These are phyloP conservation scores for Miniopterus natalensis DNA, from an alignment of 2,113 vertebrate genomes.

Conservation along the genomic window DNA sequence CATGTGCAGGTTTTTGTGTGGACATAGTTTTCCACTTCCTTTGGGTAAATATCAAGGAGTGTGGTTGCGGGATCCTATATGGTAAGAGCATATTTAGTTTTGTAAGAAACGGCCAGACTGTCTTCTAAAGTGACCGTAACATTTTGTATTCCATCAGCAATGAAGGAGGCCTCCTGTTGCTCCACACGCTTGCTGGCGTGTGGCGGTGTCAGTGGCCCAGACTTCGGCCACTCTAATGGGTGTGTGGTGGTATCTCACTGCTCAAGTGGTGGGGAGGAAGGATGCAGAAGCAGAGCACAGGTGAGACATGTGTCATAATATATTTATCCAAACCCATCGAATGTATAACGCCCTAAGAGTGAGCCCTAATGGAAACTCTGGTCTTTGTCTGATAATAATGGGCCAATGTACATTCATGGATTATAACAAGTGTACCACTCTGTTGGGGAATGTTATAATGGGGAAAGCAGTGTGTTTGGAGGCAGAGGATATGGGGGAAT, in stretches of 20 bases:
- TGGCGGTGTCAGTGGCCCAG: not conserved
- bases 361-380: not conserved
- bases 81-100: not conserved
- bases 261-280: not conserved
- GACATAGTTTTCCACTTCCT: not conserved
- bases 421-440: not conserved
- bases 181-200: not conserved
- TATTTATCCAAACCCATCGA: not conserved
- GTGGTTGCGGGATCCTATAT: not conserved
- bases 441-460: not conserved
- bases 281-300: not conserved
- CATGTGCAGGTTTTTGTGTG: not conserved
- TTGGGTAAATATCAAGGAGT: not conserved
- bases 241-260: not conserved
- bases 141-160: not conserved
- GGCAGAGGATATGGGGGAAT: not conserved
- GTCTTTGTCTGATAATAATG: not conserved
- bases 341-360: not conserved
- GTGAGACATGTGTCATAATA: not conserved
- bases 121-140: not conserved
- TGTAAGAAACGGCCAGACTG: not conserved
- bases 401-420: not conserved
- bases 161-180: not conserved
- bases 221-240: not conserved
- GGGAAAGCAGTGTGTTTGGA: not conserved